Percentiles rank a stretch among this genome's conserved stretches.
These are phyloP conservation scores for Antigone vipio DNA, from an alignment of 2,113 vertebrate genomes.

Conservation along the genomic window DNA sequence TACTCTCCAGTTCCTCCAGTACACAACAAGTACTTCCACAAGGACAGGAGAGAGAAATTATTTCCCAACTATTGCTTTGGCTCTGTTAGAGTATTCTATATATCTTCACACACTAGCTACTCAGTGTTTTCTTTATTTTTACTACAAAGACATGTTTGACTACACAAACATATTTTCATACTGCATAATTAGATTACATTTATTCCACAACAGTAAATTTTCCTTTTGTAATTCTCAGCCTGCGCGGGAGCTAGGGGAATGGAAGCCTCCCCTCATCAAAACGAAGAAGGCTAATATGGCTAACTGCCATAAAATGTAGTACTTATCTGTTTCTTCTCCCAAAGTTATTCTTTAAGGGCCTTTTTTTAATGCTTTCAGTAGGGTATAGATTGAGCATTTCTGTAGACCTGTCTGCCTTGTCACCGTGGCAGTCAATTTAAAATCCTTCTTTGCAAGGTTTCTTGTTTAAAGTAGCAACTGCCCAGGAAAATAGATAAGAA, in stretches of 20 bases:
- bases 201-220: neutral
- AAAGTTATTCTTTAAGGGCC: neutral
- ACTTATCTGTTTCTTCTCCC: neutral
- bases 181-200: neutral
- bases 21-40: neutral
- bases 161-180: neutral
- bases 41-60: neutral
- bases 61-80: neutral
- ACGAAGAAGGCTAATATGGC: neutral
- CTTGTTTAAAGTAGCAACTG: conserved; percentile 1
- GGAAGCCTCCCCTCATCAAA: neutral
- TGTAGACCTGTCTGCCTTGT: neutral
- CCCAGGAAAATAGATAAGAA: conserved; percentile 7
- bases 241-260: neutral
- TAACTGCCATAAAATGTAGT: neutral
- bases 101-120: neutral
- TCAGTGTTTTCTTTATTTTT: neutral
- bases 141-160: neutral
- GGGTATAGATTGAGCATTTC: neutral
- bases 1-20: neutral
- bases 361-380: neutral
- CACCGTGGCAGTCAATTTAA: neutral
- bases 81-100: neutral
- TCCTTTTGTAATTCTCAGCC: neutral
- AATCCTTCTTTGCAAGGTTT: neutral